Evolutionary conservation across 2,797 vertebrate genomes (phyloP).

Genomic region (Pangasius macronema): DNA sequence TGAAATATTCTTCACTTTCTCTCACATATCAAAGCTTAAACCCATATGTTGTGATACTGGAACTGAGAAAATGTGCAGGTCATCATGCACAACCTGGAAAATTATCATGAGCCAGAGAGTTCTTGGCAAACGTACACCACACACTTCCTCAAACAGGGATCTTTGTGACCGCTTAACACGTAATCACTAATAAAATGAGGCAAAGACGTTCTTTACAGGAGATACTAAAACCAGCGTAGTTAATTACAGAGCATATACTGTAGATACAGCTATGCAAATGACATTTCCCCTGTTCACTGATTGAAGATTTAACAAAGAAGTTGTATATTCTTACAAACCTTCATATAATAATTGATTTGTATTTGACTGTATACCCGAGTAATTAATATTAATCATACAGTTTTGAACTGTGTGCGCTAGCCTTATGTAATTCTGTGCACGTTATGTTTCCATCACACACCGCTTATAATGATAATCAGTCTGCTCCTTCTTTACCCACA

Average conservation of each 20-base stretch:
- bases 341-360: not conserved
- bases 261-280: not conserved
- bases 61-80: not conserved
- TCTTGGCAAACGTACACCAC: not conserved
- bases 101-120: not conserved
- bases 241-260: not conserved
- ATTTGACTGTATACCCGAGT: not conserved
- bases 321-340: not conserved
- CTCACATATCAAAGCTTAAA: not conserved
- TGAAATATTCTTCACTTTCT: not conserved
- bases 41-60: not conserved
- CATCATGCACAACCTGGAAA: not conserved
- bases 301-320: not conserved
- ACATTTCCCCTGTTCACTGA: not conserved
- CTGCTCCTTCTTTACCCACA: conserved; percentile 27
- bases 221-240: not conserved
- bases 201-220: not conserved
- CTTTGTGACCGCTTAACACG: not conserved
- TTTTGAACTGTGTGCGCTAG: not conserved
- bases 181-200: not conserved
- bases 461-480: conserved; percentile 9
- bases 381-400: not conserved
- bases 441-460: not conserved
- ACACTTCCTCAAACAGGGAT: not conserved
- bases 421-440: not conserved